phyloP scores from a whole-genome alignment of 2,888 invertebrate genomes.

The Sphaerophoria taeniata region DNA sequence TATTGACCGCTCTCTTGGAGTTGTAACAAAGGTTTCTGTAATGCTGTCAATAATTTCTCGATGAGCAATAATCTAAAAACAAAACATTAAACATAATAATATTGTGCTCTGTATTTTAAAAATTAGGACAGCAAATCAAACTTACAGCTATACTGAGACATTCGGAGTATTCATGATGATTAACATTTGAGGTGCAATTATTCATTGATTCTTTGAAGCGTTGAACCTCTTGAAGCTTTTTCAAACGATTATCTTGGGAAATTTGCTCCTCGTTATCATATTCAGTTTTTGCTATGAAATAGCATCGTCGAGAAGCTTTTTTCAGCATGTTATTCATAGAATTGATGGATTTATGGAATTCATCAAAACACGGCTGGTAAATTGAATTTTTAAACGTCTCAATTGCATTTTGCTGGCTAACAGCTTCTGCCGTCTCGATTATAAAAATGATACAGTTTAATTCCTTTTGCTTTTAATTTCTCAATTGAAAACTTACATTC shows the following conservation, averaged over 20 bases:
- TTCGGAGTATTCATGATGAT: background rate
- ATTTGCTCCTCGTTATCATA: background rate
- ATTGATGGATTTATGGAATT: background rate
- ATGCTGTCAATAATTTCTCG: too few relatives aligned
- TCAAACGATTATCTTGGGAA: background rate
- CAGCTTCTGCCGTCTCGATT: background rate
- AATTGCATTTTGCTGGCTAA: background rate
- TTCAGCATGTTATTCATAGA: background rate
- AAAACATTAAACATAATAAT: too few relatives aligned
- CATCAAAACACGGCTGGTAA: background rate
- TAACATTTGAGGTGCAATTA: background rate
- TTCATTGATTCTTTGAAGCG: background rate
- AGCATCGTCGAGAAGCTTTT: background rate
- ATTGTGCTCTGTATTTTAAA: too few relatives aligned
- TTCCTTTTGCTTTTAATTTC: background rate
- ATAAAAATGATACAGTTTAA: background rate
- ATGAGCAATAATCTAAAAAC: background rate
- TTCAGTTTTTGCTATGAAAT: background rate
- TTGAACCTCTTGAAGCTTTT: background rate
- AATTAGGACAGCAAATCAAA: background rate
- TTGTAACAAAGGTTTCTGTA: too few relatives aligned
- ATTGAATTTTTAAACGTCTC: background rate
- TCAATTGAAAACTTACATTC: background rate
- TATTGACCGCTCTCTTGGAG: too few relatives aligned
- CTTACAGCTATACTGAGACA: slow-evolving; percentile 1